phyloP scores from a whole-genome alignment of 2,797 vertebrate species.

The Cynodonichthys magdalenae region DNA sequence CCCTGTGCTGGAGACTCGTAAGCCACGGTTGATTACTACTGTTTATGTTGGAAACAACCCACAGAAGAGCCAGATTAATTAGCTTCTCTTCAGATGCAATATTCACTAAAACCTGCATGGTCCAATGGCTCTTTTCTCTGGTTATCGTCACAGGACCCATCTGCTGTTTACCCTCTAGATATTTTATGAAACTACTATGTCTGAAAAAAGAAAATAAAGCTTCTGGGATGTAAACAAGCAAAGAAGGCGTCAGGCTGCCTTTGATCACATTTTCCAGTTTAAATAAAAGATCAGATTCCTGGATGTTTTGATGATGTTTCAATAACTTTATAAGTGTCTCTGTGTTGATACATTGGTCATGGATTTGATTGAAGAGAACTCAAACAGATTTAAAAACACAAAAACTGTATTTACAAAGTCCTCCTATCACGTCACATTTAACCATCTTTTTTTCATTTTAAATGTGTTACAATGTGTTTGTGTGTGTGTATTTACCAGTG shows the following conservation, averaged over 20 bases:
- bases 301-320: conserved; percentile 60
- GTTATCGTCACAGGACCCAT: conserved; percentile 59
- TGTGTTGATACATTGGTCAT: conserved; percentile 7
- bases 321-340: conserved; percentile 32
- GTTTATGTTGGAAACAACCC: conserved; percentile 55
- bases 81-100: conserved; percentile 77
- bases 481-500: conserved; percentile 86
- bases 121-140: conserved; percentile 56
- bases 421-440: not conserved
- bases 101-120: conserved; percentile 64
- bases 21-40: conserved; percentile 52
- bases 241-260: conserved; percentile 28
- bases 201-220: conserved; percentile 30
- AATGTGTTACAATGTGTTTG: conserved; percentile 1
- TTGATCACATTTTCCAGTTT: conserved; percentile 61
- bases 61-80: conserved; percentile 71
- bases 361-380: conserved; percentile 23
- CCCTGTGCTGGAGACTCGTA: conserved; percentile 33
- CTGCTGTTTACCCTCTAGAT: conserved; percentile 68
- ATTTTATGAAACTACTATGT: conserved; percentile 52
- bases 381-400: not conserved
- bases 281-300: conserved; percentile 56
- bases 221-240: conserved; percentile 46
- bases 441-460: not conserved
- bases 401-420: not conserved